Percentiles rank a stretch among this genome's conserved stretches.
These are phyloP conservation scores for Apostichopus parvimensis DNA, from an alignment of 35 echinoderm and acorn worm species.

Conservation along the genomic window DNA sequence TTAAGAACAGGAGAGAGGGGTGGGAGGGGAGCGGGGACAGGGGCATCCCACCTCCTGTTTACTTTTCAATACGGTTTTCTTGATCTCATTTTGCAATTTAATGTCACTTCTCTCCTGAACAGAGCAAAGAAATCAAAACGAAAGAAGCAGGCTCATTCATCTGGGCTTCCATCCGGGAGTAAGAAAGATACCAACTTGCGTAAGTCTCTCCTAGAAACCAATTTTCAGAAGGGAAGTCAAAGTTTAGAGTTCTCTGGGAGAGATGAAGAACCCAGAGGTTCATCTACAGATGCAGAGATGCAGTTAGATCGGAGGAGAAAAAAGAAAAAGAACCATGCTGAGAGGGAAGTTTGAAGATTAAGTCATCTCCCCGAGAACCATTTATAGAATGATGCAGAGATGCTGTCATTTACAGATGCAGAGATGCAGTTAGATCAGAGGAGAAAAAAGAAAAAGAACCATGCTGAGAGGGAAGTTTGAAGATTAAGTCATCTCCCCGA, in stretches of 20 bases:
- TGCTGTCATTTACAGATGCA: too few relatives aligned
- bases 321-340: background rate
- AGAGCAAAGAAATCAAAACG: constrained; percentile 25
- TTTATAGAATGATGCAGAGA: background rate
- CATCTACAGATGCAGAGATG: background rate
- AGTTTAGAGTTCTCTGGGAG: constrained; percentile 7
- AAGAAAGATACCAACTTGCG: background rate
- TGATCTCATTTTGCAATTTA: background rate
- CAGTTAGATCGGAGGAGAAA: constrained; percentile 29
- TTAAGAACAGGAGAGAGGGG: background rate
- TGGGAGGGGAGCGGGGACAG: too few relatives aligned
- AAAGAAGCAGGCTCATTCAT: background rate
- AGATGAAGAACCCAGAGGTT: background rate
- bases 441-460: background rate
- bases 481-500: too few relatives aligned
- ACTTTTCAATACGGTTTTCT: background rate
- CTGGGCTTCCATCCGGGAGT: background rate
- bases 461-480: constrained; percentile 2
- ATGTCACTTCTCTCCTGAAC: background rate
- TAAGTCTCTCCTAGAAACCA: constrained; percentile 4
- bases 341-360: constrained; percentile 10
- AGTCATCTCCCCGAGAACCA: too few relatives aligned
- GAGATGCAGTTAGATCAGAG: background rate
- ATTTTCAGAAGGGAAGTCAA: constrained; percentile 10
- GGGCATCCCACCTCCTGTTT: background rate